Conservation (phyloP, 2,888 invertebrate species). For the Parapristionchus giblindavisi region DNA sequence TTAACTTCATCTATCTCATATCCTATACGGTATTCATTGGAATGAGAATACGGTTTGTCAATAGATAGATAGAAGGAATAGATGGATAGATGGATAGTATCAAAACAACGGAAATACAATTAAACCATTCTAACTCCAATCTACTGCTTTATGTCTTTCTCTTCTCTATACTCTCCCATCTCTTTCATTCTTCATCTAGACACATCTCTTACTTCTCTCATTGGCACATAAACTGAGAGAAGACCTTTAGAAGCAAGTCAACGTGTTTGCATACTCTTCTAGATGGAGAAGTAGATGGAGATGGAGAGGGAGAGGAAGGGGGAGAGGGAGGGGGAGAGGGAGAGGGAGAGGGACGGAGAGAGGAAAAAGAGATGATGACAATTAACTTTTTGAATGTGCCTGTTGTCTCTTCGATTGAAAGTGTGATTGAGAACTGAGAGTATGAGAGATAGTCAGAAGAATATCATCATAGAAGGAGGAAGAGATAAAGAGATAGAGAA, state of each 20-base stretch:
- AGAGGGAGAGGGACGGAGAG: background rate
- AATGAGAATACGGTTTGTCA: background rate
- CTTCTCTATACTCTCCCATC: background rate
- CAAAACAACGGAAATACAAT: constrained; percentile 36
- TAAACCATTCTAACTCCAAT: background rate
- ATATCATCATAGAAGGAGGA: background rate
- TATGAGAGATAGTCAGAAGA: constrained; percentile 13
- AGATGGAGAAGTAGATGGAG: constrained; percentile 22
- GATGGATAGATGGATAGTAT: background rate
- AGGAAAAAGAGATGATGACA: constrained; percentile 23
- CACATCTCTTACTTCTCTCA: constrained; percentile 2
- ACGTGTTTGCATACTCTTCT: constrained; percentile 28
- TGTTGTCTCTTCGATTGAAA: constrained; percentile 29
- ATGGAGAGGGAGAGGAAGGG: constrained; percentile 13
- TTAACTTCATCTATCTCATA: constrained; percentile 19
- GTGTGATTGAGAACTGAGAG: constrained; percentile 8
- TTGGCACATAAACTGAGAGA: background rate
- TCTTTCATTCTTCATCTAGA: background rate
- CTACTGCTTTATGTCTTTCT: constrained; percentile 23
- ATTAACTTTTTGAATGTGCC: constrained; percentile 36
- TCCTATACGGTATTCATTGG: constrained; percentile 19
- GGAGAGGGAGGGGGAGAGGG: background rate
- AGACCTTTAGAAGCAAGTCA: constrained; percentile 22
- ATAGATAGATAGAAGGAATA: constrained; percentile 15
- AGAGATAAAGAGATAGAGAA: constrained; percentile 9